Evolutionary conservation across 2,888 invertebrate genomes (phyloP), one percentile per base, ranked within the genome.

Genomic region (Linhomoeus sp.): DNA sequence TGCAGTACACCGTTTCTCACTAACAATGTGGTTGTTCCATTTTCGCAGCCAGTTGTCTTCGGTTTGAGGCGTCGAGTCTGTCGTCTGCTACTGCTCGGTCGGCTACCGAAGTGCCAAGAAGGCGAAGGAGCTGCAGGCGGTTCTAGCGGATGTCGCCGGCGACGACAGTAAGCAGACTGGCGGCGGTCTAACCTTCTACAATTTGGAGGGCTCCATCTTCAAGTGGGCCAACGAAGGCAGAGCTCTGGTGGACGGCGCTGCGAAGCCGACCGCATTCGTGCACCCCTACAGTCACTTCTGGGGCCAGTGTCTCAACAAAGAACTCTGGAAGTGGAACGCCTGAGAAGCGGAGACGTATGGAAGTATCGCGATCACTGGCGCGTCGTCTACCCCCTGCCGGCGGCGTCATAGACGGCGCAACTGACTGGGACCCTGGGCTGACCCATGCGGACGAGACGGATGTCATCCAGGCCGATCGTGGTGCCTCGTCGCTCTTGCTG

Each of bases 191-290:
- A 22, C 47, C 7, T 20, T 62, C 1, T 61, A 57, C 52, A 66
- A 65, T 48, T 49, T 66, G 41, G 62, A 63, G 46, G 65, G 65
- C 0, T 59, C 62, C 22, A 14, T 65, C 5, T 65, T 66, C 49
- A 59, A 65, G 46, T 66, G 65, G 65, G 64, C 64, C 41, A 64
- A 65, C 56, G 65, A 66, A 48, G 51, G 55, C 2, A 49, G 58
- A 26, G 55, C 56, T n/a, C 57, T 66, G 61, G 54, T 65, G 14
- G 56, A 63, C 49, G 23, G 17, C 1, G 37, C 51, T 5, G 53
- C 56, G 9, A 44, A 52, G 40, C 42, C 52, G 1, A 62, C 64
- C 20, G 50, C 44, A 19, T 58, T 51, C 45, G 58, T 57, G 17
- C 65, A 66, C 53, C 65, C 65, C 0, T 65, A 56, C 52, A 61